Conservation (phyloP, 2,888 invertebrate species). For the Mesodorylaimus sp. region DNA sequence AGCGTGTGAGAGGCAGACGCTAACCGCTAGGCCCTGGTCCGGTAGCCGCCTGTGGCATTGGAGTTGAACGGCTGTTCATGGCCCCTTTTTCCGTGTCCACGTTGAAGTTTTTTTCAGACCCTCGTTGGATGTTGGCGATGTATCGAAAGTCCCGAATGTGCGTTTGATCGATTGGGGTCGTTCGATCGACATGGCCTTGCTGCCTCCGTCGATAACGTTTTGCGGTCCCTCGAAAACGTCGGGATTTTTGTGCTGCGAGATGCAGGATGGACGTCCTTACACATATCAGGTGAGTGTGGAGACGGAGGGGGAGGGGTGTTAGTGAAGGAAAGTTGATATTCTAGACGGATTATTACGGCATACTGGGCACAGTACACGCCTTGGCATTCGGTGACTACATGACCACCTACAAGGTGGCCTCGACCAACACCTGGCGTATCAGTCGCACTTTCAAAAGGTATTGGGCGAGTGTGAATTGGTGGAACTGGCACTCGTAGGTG, state of each 20-base stretch:
- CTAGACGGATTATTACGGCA: conserved; percentile 68
- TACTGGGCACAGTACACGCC: conserved; percentile 68
- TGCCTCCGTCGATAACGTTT: conserved; percentile 53
- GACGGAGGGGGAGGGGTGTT: not conserved
- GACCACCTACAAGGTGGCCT: conserved; percentile 41
- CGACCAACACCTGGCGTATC: conserved; percentile 16
- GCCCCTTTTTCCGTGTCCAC: not conserved
- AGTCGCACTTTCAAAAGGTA: conserved; percentile 21
- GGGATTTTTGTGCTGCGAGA: conserved; percentile 48
- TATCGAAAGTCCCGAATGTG: conserved; percentile 34
- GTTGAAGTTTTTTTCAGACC: not conserved
- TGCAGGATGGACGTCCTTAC: conserved; percentile 75
- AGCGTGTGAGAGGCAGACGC: too few species aligned
- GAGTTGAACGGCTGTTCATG: too few species aligned
- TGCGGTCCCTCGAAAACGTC: conserved; percentile 42
- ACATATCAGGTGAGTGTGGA: conserved; percentile 46
- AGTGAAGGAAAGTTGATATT: conserved; percentile 13
- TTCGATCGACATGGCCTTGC: conserved; percentile 72
- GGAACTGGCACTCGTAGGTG: too few species aligned
- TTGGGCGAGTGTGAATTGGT: conserved; percentile 15
- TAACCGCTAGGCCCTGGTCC: too few species aligned
- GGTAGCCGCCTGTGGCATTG: too few species aligned
- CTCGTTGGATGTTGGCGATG: not conserved
- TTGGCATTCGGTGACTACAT: conserved; percentile 73
- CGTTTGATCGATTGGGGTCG: conserved; percentile 84